Base-by-base conservation (phyloP, 1,140 invertebrate genomes). In the Zophobas morio region DNA sequence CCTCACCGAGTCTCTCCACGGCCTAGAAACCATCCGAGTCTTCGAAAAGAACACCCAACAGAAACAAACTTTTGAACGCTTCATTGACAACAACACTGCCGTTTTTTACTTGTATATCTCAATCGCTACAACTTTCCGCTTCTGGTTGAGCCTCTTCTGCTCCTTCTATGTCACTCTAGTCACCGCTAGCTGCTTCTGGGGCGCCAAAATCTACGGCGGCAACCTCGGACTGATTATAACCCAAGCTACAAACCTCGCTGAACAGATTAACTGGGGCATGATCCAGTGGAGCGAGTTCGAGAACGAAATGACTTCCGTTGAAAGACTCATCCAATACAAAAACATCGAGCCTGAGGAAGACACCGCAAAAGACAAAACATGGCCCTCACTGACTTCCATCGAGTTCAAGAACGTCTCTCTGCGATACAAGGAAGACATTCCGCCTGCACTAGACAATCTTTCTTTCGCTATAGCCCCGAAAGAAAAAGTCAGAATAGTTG, bases 1-100 rank as follows among this genome's bases (percentile, higher is more conserved):
- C 84, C 88, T 99, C 54, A 96, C 94, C 85, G 93, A 96, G 20
- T 94, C 96, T 0, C 87, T 98, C 0, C 94, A 95, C 86, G 97
- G 97, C 3, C 88, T 99, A 37, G 90, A 94, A 0, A 98, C 96
- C 0, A 96, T 99, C 71, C 89, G 97, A 79, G 95, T 96, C 0
- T 96, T 95, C 81, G 89, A 90, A 34, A 93, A 93, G 0, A 91
- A 97, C 85, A 88, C 92, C 76, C 91, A 93, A 32, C 57, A 87
- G 1, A 84, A 79, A 1, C 79, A 81, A 6, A 84, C 87, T 60
- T 88, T 87, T 66, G 86, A 88, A 57, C 78, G 83, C 8, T 82
- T 82, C 71, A 80, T 83, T 42, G 91, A 94, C 84, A 77, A 92
- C 20, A 92, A 94, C 81, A 92, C 91, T 74, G 90, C 91, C 2